phyloP scores from a whole-genome alignment of 1,140 invertebrate species.

The Sarcophaga bullata region DNA sequence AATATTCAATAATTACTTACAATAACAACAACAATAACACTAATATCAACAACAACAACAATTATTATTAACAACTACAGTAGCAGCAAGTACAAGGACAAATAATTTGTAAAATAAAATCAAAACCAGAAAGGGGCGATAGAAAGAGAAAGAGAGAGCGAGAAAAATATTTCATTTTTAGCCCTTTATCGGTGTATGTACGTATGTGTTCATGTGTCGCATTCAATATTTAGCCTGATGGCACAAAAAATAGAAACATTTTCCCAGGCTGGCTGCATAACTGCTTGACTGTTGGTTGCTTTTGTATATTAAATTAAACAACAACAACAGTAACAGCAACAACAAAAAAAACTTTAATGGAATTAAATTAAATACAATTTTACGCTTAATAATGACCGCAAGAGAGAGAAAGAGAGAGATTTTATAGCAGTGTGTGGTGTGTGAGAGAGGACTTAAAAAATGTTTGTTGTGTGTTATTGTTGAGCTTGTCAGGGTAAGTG shows the following conservation, averaged over 20 bases:
- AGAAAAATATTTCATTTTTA: not conserved
- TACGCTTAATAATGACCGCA: not conserved
- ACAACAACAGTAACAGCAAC: constrained; percentile 1
- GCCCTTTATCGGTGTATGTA: not conserved
- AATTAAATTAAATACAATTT: constrained; percentile 36
- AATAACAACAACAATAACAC: too few relatives aligned
- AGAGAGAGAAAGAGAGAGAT: not conserved
- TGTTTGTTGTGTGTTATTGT: not conserved
- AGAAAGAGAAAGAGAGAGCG: not conserved
- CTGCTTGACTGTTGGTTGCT: constrained; percentile 17
- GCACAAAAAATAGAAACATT: not conserved
- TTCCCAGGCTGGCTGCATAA: not conserved
- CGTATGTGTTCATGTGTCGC: not conserved
- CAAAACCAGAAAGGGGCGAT: not conserved
- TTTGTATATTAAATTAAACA: constrained; percentile 35
- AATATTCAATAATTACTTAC: not conserved
- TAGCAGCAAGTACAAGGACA: not conserved
- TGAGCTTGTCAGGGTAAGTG: not conserved
- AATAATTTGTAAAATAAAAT: constrained; percentile 7
- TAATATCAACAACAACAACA: too few relatives aligned
- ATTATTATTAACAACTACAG: not conserved
- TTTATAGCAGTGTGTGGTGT: not conserved
- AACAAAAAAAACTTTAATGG: too few relatives aligned
- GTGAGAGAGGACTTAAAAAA: not conserved
- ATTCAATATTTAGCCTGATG: constrained; percentile 26